A percentile compares a stretch with the other conserved stretches of the same genome.
These are phyloP conservation scores for Labrus mixtus DNA, from an alignment of 2,113 vertebrate genomes.

Conservation along the genomic window DNA sequence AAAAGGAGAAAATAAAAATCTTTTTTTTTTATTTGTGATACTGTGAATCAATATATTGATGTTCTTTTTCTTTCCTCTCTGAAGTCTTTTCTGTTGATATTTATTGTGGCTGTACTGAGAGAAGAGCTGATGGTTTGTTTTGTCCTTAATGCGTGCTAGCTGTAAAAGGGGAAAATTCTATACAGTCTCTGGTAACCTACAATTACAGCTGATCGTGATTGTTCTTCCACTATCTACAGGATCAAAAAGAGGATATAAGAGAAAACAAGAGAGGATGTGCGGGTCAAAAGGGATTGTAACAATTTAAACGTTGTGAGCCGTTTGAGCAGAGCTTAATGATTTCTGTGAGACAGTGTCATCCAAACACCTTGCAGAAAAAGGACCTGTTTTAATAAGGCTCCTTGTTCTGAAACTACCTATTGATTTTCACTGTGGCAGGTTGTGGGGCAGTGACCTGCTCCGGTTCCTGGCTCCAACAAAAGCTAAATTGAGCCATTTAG, in stretches of 20 bases:
- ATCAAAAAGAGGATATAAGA: slow-evolving; percentile 59
- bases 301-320: slow-evolving; percentile 66
- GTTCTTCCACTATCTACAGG: slow-evolving; percentile 51
- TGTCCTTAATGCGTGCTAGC: background rate
- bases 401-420: slow-evolving; percentile 86
- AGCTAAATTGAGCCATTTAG: slow-evolving; percentile 86
- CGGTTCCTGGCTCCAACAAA: slow-evolving; percentile 70
- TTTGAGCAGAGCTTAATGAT: slow-evolving; percentile 77
- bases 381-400: slow-evolving; percentile 80
- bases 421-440: slow-evolving; percentile 82
- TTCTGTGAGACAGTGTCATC: slow-evolving; percentile 76
- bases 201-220: slow-evolving; percentile 38
- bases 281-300: slow-evolving; percentile 74
- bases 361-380: slow-evolving; percentile 74
- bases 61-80: background rate
- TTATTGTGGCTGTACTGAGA: slow-evolving; percentile 2
- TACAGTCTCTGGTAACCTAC: slow-evolving; percentile 19
- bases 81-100: slow-evolving; percentile 6
- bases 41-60: background rate
- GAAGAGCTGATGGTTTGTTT: background rate
- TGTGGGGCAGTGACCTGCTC: slow-evolving; percentile 75
- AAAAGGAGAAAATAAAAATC: slow-evolving; percentile 1
- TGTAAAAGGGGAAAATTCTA: slow-evolving; percentile 17
- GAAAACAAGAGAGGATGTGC: slow-evolving; percentile 53
- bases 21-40: background rate